These are phyloP conservation scores for Dasypogon diadema DNA, from an alignment of 2,888 invertebrate species.

Conservation along the genomic window DNA sequence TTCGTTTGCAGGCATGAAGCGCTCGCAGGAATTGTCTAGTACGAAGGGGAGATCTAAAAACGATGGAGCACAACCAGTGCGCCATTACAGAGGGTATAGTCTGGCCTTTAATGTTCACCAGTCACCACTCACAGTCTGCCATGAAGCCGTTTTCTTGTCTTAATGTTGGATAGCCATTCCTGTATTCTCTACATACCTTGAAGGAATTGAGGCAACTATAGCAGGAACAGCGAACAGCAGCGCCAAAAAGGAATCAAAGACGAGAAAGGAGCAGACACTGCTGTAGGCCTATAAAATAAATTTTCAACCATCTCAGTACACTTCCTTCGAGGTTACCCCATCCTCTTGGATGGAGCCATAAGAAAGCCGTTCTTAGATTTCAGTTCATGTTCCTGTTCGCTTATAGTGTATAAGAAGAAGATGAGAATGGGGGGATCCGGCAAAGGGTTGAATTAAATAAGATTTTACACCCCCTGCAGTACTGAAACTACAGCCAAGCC, in stretches of 20 bases:
- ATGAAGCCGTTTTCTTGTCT: slow-evolving; percentile 42
- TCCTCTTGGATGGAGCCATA: slow-evolving; percentile 31
- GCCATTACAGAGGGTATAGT: slow-evolving; percentile 46
- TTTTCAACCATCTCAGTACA: slow-evolving; percentile 31
- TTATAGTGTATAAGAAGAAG: slow-evolving; percentile 22
- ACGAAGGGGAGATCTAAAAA: slow-evolving; percentile 24
- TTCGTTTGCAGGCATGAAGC: slow-evolving; percentile 44
- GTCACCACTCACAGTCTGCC: slow-evolving; percentile 41
- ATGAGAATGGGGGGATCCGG: not conserved
- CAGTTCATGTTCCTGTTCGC: slow-evolving; percentile 44
- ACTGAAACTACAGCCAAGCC: slow-evolving; percentile 39
- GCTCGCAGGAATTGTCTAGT: slow-evolving; percentile 44
- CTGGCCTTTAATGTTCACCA: slow-evolving; percentile 44
- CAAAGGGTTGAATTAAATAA: slow-evolving; percentile 40
- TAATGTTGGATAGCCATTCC: slow-evolving; percentile 35
- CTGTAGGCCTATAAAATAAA: slow-evolving; percentile 53
- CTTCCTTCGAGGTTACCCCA: slow-evolving; percentile 5
- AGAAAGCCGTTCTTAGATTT: slow-evolving; percentile 45
- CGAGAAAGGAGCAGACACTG: slow-evolving; percentile 38
- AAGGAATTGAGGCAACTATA: slow-evolving; percentile 35
- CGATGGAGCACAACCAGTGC: slow-evolving; percentile 47
- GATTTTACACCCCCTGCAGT: slow-evolving; percentile 41
- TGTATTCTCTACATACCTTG: slow-evolving; percentile 37
- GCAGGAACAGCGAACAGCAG: not conserved
- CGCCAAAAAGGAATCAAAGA: slow-evolving; percentile 49